Percentiles rank a stretch among this genome's conserved stretches.
Conservation (phyloP, 2,797 vertebrate species). For the Enteromius radiatus region DNA sequence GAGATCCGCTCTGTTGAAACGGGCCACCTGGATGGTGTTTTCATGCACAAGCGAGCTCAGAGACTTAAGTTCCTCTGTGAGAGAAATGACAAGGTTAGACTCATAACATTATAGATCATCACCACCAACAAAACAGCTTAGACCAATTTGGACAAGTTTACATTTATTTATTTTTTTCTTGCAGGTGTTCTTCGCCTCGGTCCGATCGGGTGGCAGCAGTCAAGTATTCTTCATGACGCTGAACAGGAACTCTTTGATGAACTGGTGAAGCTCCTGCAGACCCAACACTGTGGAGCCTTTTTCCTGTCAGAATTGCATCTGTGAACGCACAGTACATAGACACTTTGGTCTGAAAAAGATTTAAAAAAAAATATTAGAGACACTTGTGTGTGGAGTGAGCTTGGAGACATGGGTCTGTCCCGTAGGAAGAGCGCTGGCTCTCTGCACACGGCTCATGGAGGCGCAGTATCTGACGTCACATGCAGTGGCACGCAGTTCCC, state of each 20-base stretch:
- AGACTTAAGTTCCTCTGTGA: slow-evolving; percentile 92
- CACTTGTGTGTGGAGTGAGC: slow-evolving; percentile 1
- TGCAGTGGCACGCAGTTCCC: slow-evolving; percentile 32
- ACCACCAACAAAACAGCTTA: background rate
- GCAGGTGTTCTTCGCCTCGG: slow-evolving; percentile 98
- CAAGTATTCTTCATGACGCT: slow-evolving; percentile 99
- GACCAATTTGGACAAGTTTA: background rate
- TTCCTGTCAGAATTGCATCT: slow-evolving; percentile 75
- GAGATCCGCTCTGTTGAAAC: slow-evolving; percentile 92
- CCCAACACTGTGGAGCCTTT: slow-evolving; percentile 64
- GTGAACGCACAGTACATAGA: slow-evolving; percentile 66
- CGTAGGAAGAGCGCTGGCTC: background rate
- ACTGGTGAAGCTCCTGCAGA: slow-evolving; percentile 88
- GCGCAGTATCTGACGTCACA: slow-evolving; percentile 3
- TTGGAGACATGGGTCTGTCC: slow-evolving; percentile 2
- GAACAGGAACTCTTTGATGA: slow-evolving; percentile 99
- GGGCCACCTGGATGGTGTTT: slow-evolving; percentile 90
- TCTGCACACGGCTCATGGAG: slow-evolving; percentile 17
- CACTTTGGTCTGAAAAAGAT: slow-evolving; percentile 35
- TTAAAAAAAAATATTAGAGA: background rate
- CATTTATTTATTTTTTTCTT: background rate
- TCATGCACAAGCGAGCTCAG: slow-evolving; percentile 93
- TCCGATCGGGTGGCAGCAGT: slow-evolving; percentile 96
- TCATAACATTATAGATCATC: background rate
- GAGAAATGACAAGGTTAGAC: slow-evolving; percentile 89